These are phyloP conservation scores for Lasioglossum morio DNA, from an alignment of 2,888 invertebrate species.

Conservation along the genomic window DNA sequence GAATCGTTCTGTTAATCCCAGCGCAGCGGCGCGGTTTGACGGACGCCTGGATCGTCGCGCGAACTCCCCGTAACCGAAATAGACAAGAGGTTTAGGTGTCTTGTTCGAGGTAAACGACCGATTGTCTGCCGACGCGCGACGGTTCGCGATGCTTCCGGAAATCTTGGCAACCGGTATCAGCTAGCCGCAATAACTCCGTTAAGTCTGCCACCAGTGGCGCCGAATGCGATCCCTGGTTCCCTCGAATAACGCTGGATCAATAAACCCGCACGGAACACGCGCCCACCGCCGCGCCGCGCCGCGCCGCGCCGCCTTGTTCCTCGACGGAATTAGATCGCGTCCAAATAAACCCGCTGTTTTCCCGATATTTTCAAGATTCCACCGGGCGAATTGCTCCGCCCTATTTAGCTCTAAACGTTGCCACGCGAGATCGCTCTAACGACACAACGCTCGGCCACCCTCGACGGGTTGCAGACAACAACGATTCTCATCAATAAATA, in stretches of 20 bases:
- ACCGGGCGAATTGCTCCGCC: not conserved
- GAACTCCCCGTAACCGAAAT: slow-evolving; percentile 58
- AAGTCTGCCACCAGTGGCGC: slow-evolving; percentile 44
- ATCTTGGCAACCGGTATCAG: slow-evolving; percentile 66
- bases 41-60: slow-evolving; percentile 21
- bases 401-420: not conserved
- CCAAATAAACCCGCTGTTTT: slow-evolving; percentile 2
- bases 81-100: slow-evolving; percentile 61
- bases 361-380: not conserved
- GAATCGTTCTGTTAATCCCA: slow-evolving; percentile 29
- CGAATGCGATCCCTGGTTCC: slow-evolving; percentile 39
- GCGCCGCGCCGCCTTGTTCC: slow-evolving; percentile 11
- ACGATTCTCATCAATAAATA: too few relatives aligned
- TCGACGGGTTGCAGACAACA: not conserved
- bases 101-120: slow-evolving; percentile 70
- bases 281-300: slow-evolving; percentile 3
- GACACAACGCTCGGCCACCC: not conserved
- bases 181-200: slow-evolving; percentile 58
- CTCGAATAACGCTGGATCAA: slow-evolving; percentile 39
- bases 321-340: slow-evolving; percentile 29
- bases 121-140: slow-evolving; percentile 67
- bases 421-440: not conserved
- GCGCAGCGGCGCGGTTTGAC: slow-evolving; percentile 32
- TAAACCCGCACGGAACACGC: slow-evolving; percentile 34
- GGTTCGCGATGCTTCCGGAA: slow-evolving; percentile 62